phyloP scores from a whole-genome alignment of 2,797 vertebrate genomes.

The Gymnoscopelus microlampas region DNA sequence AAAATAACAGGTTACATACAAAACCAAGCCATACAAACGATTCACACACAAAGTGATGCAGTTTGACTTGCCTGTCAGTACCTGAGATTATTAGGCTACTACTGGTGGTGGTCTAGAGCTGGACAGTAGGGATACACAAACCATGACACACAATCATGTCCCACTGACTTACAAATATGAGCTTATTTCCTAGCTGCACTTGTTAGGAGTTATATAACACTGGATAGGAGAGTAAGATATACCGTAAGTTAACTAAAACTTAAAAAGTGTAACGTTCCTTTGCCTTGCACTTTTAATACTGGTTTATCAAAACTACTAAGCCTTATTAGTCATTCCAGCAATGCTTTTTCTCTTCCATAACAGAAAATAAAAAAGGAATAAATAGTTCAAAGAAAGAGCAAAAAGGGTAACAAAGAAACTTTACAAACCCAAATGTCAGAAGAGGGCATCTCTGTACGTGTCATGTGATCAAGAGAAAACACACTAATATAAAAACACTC shows the following conservation, averaged over 20 bases:
- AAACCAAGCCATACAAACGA: conserved; percentile 59
- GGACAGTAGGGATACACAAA: not conserved
- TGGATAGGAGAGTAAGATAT: too few species aligned
- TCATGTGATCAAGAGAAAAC: conserved; percentile 75
- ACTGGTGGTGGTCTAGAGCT: conserved; percentile 16
- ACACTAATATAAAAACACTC: conserved; percentile 73
- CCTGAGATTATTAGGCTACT: conserved; percentile 51
- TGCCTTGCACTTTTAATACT: too few species aligned
- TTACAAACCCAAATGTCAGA: conserved; percentile 75
- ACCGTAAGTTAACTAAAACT: too few species aligned
- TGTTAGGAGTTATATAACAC: too few species aligned
- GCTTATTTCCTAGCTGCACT: too few species aligned
- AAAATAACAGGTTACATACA: conserved; percentile 57
- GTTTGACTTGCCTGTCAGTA: conserved; percentile 41
- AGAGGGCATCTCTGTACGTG: conserved; percentile 67
- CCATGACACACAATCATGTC: not conserved
- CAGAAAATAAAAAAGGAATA: conserved; percentile 30
- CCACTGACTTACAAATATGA: not conserved
- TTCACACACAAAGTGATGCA: conserved; percentile 63
- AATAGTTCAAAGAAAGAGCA: conserved; percentile 47
- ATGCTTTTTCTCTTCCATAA: conserved; percentile 41
- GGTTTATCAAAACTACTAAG: not conserved
- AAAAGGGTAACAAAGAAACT: conserved; percentile 56
- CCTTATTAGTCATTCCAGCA: conserved; percentile 33
- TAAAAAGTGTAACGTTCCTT: too few species aligned